These are phyloP conservation scores for Heterochromis multidens DNA, from an alignment of 2,113 vertebrate species.

Conservation along the genomic window DNA sequence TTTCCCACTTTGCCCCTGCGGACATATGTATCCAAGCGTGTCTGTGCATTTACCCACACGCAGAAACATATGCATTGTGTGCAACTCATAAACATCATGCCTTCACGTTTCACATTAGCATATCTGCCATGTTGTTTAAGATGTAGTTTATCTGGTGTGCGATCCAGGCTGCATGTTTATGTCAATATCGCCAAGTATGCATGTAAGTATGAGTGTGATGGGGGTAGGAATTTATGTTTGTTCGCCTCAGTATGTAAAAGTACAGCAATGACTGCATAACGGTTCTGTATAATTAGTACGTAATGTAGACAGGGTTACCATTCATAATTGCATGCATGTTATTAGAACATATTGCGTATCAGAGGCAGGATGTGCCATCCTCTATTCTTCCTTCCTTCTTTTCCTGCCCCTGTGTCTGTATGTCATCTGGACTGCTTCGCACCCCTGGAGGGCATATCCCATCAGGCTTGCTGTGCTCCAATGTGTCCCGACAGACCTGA, in stretches of 20 bases:
- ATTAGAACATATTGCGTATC: constrained; percentile 58
- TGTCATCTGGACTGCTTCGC: constrained; percentile 75
- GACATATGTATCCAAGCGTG: constrained; percentile 75
- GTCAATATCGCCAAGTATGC: constrained; percentile 1
- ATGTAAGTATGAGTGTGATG: neutral
- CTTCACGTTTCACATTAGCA: constrained; percentile 66
- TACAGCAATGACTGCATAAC: constrained; percentile 6
- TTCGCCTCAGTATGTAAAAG: neutral
- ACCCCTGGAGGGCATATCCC: constrained; percentile 70
- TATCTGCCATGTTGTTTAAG: constrained; percentile 66
- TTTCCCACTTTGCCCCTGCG: constrained; percentile 68
- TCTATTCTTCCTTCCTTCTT: constrained; percentile 56
- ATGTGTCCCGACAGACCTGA: constrained; percentile 81
- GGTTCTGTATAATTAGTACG: constrained; percentile 40
- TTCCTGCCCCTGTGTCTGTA: constrained; percentile 56
- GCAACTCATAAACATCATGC: constrained; percentile 64
- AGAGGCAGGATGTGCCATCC: constrained; percentile 53
- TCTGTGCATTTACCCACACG: constrained; percentile 68
- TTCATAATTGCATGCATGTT: constrained; percentile 54
- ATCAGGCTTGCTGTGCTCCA: constrained; percentile 75
- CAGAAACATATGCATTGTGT: constrained; percentile 67
- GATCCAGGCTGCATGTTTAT: constrained; percentile 61
- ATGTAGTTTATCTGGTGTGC: constrained; percentile 69
- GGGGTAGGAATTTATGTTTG: neutral
- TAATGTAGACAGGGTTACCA: constrained; percentile 27